phyloP scores from a whole-genome alignment of 2,797 vertebrate genomes.

The Cossypha polioptera region DNA sequence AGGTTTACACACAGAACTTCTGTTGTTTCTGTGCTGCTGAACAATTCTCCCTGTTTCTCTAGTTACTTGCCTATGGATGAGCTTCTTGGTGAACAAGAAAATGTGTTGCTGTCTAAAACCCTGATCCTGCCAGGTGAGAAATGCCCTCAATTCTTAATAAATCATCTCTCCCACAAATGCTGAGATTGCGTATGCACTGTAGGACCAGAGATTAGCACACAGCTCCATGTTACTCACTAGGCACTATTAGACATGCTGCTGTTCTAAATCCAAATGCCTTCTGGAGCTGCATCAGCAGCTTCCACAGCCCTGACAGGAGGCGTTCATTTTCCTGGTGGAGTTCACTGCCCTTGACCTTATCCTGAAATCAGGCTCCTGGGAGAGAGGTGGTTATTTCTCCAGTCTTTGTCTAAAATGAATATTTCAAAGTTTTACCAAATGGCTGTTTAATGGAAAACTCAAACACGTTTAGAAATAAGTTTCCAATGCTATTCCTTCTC shows the following conservation, averaged over 20 bases:
- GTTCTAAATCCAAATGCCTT: neutral
- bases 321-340: neutral
- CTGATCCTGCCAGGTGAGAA: neutral
- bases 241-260: neutral
- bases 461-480: neutral
- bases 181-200: neutral
- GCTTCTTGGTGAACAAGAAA: neutral
- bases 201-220: neutral
- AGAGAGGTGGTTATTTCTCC: neutral
- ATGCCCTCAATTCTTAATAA: neutral
- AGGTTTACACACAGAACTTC: neutral
- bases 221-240: neutral
- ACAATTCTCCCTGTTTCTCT: neutral
- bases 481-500: neutral
- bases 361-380: neutral
- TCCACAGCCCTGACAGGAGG: neutral
- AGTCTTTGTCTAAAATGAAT: neutral
- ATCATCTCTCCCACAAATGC: neutral
- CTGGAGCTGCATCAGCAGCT: neutral
- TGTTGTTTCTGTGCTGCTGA: neutral
- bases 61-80: neutral
- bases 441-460: neutral
- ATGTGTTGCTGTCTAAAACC: neutral
- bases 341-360: neutral
- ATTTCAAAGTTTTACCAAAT: neutral